These are phyloP conservation scores for Pipistrellus pygmaeus DNA, from an alignment of 2,797 vertebrate genomes.

Conservation along the genomic window DNA sequence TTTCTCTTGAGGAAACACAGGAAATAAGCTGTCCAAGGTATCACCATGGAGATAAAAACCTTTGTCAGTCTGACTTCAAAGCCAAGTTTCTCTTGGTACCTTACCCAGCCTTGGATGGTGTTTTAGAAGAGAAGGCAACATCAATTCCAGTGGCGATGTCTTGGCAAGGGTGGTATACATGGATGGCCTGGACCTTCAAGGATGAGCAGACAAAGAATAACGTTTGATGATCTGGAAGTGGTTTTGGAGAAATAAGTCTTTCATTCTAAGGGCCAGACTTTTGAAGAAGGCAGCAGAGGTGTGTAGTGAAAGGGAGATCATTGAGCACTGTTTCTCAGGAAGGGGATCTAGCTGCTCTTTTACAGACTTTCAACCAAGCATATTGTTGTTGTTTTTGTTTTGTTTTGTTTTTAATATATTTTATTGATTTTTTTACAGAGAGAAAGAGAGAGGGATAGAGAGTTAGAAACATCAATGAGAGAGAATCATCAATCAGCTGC, in stretches of 20 bases:
- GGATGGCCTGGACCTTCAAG: neutral
- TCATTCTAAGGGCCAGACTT: neutral
- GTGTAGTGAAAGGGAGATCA: neutral
- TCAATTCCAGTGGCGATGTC: neutral
- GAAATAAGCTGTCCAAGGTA: slow-evolving; percentile 7
- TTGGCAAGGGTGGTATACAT: neutral
- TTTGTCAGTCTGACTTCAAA: slow-evolving; percentile 6
- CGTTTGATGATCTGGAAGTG: neutral
- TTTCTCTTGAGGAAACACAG: neutral
- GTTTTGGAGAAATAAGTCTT: neutral
- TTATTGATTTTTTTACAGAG: too few species aligned
- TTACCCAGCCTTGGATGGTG: neutral
- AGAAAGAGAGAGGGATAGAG: too few species aligned
- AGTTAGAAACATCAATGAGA: too few species aligned
- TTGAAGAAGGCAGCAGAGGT: neutral
- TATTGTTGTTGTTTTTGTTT: neutral
- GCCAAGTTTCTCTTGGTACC: neutral
- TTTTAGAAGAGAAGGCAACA: neutral
- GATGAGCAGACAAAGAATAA: neutral
- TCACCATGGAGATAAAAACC: neutral
- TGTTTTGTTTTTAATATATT: too few species aligned
- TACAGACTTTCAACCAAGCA: neutral
- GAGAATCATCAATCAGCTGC: too few species aligned
- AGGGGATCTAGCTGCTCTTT: neutral
- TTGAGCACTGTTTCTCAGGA: neutral